phyloP scores from a whole-genome alignment of 2,888 invertebrate genomes.

The Drosophila kokeensis region DNA sequence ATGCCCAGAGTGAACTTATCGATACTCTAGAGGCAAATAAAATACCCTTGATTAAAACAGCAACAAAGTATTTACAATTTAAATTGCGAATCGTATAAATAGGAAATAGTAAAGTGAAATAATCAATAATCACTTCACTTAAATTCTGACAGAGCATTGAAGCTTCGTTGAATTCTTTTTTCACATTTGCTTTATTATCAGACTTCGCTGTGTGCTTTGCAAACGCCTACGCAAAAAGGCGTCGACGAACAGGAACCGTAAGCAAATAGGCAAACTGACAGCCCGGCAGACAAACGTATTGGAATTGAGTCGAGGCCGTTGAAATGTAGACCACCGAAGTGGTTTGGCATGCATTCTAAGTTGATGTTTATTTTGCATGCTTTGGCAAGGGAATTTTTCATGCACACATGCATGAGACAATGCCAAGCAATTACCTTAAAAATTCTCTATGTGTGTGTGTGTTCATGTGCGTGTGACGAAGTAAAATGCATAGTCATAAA shows the following conservation, averaged over 20 bases:
- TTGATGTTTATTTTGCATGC: slow-evolving; percentile 31
- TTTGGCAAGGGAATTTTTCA: slow-evolving; percentile 1
- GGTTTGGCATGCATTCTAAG: slow-evolving; percentile 22
- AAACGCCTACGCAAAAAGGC: slow-evolving; percentile 12
- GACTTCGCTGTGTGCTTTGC: slow-evolving; percentile 1
- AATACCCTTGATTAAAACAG: not conserved
- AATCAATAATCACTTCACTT: slow-evolving; percentile 2
- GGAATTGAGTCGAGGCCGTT: slow-evolving; percentile 30
- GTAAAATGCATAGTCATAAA: slow-evolving; percentile 53
- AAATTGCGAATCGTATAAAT: not conserved
- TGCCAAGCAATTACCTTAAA: slow-evolving; percentile 48
- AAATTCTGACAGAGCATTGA: not conserved
- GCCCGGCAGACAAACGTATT: slow-evolving; percentile 6
- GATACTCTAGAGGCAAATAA: not conserved
- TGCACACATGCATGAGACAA: not conserved
- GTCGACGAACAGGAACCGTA: slow-evolving; percentile 9
- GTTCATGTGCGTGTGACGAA: slow-evolving; percentile 14
- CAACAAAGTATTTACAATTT: not conserved
- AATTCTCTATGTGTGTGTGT: not conserved
- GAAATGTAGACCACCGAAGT: slow-evolving; percentile 32
- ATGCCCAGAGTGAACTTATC: not conserved
- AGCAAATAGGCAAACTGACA: slow-evolving; percentile 5
- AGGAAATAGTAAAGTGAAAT: not conserved
- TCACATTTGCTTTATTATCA: slow-evolving; percentile 3
- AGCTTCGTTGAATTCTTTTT: slow-evolving; percentile 1